These are phyloP conservation scores for Mormyrus hasselquistii DNA, from an alignment of 2,797 vertebrate genomes.

Conservation along the genomic window DNA sequence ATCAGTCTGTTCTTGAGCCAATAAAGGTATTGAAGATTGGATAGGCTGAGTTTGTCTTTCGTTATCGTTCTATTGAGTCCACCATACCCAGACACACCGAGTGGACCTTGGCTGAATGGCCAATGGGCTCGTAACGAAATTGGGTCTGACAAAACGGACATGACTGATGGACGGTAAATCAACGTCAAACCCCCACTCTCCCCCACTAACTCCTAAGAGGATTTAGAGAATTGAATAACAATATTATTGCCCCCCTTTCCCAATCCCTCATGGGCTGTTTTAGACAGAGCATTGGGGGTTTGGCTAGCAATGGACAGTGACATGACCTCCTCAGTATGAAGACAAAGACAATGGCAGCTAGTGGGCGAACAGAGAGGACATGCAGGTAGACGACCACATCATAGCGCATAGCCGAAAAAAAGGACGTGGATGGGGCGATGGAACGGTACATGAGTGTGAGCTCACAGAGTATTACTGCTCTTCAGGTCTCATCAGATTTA, in stretches of 20 bases:
- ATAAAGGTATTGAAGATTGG: neutral
- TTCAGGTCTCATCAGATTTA: neutral
- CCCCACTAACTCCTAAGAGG: neutral
- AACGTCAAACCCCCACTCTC: neutral
- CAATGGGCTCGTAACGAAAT: neutral
- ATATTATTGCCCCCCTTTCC: constrained; percentile 54
- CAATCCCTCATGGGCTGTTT: constrained; percentile 54
- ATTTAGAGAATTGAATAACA: constrained; percentile 45
- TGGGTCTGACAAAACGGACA: constrained; percentile 8
- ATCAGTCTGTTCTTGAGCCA: neutral
- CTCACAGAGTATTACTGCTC: neutral
- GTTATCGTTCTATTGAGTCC: neutral
- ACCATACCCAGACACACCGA: neutral
- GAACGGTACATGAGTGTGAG: constrained; percentile 21
- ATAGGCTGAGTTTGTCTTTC: neutral
- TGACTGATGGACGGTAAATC: constrained; percentile 8
- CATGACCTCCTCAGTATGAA: constrained; percentile 52
- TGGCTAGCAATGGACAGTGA: constrained; percentile 52
- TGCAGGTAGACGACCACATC: constrained; percentile 19
- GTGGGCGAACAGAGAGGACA: constrained; percentile 30
- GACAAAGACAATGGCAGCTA: constrained; percentile 14
- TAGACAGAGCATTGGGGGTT: constrained; percentile 40
- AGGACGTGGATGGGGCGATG: constrained; percentile 30
- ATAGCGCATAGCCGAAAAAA: neutral
- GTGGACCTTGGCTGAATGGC: neutral